Conservation (phyloP, 2,888 invertebrate genomes). For the Copidosoma aretas region DNA sequence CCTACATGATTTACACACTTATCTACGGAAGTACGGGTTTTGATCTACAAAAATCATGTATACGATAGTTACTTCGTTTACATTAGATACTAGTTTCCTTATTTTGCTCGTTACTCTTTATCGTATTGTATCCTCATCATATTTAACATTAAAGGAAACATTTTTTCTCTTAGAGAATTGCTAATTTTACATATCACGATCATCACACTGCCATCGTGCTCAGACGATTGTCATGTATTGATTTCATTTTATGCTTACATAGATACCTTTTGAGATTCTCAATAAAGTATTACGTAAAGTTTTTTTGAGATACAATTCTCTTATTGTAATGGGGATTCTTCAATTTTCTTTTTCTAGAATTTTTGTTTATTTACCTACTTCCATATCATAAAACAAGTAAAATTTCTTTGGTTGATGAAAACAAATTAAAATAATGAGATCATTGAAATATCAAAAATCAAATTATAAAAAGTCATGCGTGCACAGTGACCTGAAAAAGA, state of each 20-base stretch:
- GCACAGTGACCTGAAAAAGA: too few relatives aligned
- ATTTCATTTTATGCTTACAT: conserved; percentile 10
- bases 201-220: conserved; percentile 30
- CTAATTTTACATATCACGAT: conserved; percentile 29
- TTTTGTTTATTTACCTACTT: background rate
- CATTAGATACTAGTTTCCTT: conserved; percentile 1
- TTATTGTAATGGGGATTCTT: too few relatives aligned
- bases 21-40: background rate
- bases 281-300: background rate
- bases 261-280: conserved; percentile 11
- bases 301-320: too few relatives aligned
- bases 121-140: background rate
- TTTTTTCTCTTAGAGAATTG: conserved; percentile 16
- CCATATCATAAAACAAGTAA: too few relatives aligned
- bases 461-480: too few relatives aligned
- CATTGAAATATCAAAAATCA: too few relatives aligned
- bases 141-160: conserved; percentile 27
- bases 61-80: background rate
- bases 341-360: background rate
- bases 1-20: conserved; percentile 15
- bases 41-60: conserved; percentile 28
- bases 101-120: background rate
- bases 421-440: too few relatives aligned
- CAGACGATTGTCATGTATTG: conserved; percentile 37
- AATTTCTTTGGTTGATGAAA: too few relatives aligned